Base-by-base conservation (phyloP, 2,888 invertebrate genomes). In the Drosophila prolongata region DNA sequence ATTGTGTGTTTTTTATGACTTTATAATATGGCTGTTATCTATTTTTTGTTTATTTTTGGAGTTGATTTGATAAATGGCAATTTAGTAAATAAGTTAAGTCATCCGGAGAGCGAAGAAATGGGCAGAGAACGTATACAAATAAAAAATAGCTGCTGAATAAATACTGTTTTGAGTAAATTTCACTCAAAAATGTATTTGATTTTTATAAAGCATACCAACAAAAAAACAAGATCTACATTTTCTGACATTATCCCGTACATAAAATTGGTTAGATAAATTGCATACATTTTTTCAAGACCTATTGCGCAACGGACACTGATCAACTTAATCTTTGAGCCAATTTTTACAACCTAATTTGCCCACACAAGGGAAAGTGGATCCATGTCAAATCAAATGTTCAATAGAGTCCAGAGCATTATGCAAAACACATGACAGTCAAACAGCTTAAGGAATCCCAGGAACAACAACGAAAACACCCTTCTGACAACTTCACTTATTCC, bases 401-500 rank as follows among this genome's bases (percentile, higher is more conserved):
- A 60, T 67, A 60, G 24, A 47, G 69, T 53, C 66, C 59, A 35
- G 42, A 57, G 77, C 65, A 78, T 77, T 85, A 82, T 82, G 83
- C 76, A 84, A 87, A 83, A 61, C 71, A 69, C 68, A 64, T 66
- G 65, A 73, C 58, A 66, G 42, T 19, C 73, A 65, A 57, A 60
- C 64, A 65, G 69, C 71, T 54, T 60, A 67, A 56, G 67, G 43
- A 62, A 75, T 14, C 55, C 46, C 37, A 37, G 14, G 49, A 38
- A 42, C 43, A 50, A 60, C 75, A 60, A 60, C 47, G 38, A 47
- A 52, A 70, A 80, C 42, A 61, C 78, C 78, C 84, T 67, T 74
- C 87, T 84, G 84, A 83, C 84, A 81, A 78, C 70, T 87, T 81
- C 75, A 81, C 84, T 83, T 87, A 83, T 87, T 83, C 70, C 81